Evolutionary conservation across 2,113 vertebrate genomes (phyloP).

Genomic region (Eptesicus fuscus): DNA sequence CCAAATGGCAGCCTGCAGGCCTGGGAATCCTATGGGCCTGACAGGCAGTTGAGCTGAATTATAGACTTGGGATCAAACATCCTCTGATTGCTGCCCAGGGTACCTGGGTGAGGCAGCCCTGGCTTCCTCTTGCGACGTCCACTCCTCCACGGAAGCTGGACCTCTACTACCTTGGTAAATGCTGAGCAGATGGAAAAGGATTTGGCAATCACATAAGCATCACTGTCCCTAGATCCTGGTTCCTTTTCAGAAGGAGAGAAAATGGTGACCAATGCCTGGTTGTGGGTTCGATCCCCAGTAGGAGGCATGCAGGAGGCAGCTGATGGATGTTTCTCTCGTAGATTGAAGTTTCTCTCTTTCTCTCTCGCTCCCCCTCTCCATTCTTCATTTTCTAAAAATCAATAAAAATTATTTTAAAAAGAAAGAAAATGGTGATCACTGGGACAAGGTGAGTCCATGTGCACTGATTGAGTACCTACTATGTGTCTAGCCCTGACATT

Average conservation of each 20-base stretch:
- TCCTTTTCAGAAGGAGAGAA: background rate
- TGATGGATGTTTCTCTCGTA: background rate
- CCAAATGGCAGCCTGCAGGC: constrained; percentile 55
- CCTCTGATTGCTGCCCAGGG: background rate
- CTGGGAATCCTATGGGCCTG: background rate
- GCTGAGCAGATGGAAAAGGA: background rate
- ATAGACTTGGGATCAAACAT: constrained; percentile 1
- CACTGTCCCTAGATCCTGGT: background rate
- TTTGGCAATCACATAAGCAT: background rate
- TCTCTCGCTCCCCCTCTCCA: too few species aligned
- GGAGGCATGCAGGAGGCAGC: background rate
- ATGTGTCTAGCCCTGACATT: background rate
- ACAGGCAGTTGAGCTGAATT: constrained; percentile 26
- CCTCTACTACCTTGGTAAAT: background rate
- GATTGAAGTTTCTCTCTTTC: too few species aligned
- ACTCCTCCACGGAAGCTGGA: background rate
- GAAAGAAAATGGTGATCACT: background rate
- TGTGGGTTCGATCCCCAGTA: background rate
- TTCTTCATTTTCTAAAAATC: background rate
- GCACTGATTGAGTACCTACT: background rate
- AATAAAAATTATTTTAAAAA: background rate
- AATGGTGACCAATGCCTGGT: background rate
- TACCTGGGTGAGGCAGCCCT: background rate
- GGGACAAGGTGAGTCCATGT: accelerated
- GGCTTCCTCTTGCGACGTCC: background rate